Conservation (phyloP, 1,140 invertebrate species). For the Dreissena rostriformis region DNA sequence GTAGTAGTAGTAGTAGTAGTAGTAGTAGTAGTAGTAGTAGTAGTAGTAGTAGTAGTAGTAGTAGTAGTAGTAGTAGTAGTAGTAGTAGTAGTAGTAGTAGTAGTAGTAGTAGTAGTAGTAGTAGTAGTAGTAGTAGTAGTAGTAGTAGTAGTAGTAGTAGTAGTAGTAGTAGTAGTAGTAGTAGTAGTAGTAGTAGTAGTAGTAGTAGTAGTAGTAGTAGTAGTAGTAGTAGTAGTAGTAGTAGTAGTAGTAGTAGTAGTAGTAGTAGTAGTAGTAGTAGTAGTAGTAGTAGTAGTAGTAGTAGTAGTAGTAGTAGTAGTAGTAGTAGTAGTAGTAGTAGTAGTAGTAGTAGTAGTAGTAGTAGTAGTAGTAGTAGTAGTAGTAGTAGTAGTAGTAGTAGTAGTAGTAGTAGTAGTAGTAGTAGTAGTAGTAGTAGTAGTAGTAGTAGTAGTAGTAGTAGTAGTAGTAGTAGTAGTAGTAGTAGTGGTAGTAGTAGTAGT, state of each 20-base stretch:
- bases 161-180: slow-evolving; percentile 31
- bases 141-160: slow-evolving; percentile 26
- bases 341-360: slow-evolving; percentile 19
- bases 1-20: slow-evolving; percentile 13
- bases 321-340: no score
- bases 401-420: slow-evolving; percentile 8
- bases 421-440: neutral
- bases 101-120: slow-evolving; percentile 20
- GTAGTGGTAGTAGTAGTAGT: neutral
- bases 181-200: slow-evolving; percentile 8
- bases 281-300: no score
- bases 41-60: slow-evolving; percentile 22
- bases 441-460: neutral
- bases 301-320: no score
- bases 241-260: no score
- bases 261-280: no score
- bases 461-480: neutral
- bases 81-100: neutral
- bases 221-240: no score
- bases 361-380: slow-evolving; percentile 12
- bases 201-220: slow-evolving; percentile 36
- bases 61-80: slow-evolving; percentile 30
- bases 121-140: slow-evolving; percentile 33
- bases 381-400: slow-evolving; percentile 13
- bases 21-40: neutral